A percentile compares a stretch with the other conserved stretches of the same genome.
phyloP scores from a whole-genome alignment of 2,113 vertebrate species.

The Mesoclemmys tuberculata region DNA sequence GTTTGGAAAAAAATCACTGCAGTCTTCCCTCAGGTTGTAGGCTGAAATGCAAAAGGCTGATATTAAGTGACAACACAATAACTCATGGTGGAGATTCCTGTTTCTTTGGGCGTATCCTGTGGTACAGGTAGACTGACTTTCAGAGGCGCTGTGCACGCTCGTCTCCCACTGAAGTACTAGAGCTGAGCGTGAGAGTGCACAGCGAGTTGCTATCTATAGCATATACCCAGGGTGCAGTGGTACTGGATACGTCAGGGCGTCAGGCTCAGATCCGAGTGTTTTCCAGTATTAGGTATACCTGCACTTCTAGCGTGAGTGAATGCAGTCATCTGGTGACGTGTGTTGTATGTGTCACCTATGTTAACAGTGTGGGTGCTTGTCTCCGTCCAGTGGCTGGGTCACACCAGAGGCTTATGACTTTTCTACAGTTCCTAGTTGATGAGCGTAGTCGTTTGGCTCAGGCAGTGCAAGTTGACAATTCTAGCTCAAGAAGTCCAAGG shows the following conservation, averaged over 20 bases:
- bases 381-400: accelerated
- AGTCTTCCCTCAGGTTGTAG: not conserved
- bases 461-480: too few relatives aligned
- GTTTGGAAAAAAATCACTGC: not conserved
- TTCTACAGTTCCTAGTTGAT: accelerated
- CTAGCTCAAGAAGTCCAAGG: too few relatives aligned
- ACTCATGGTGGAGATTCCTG: accelerated
- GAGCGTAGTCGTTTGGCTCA: too few relatives aligned
- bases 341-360: accelerated
- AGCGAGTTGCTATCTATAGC: too few relatives aligned
- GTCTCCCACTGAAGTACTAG: too few relatives aligned
- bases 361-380: not conserved
- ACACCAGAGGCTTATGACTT: not conserved
- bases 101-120: accelerated
- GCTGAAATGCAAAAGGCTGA: not conserved
- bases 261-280: accelerated
- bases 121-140: not conserved
- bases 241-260: accelerated
- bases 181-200: too few relatives aligned
- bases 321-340: too few relatives aligned
- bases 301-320: not conserved
- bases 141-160: too few relatives aligned
- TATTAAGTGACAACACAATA: accelerated
- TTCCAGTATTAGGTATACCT: not conserved
- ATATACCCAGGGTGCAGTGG: accelerated